Evolutionary conservation across 2,113 vertebrate genomes (phyloP).

Genomic region (Bufo bufo): DNA sequence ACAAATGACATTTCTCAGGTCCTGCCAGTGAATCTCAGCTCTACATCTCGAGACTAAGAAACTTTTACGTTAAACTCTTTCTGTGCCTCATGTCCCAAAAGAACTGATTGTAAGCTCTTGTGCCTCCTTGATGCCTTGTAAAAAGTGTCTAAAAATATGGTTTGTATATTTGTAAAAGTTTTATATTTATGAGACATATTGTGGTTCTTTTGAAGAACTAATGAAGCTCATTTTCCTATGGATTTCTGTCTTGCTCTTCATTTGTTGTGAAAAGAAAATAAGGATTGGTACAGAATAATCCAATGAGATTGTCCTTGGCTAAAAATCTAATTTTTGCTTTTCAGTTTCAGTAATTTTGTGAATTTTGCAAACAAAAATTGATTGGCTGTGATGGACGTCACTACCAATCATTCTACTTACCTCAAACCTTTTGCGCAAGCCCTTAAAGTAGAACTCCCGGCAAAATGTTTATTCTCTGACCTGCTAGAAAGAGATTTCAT

Average conservation of each 20-base stretch:
- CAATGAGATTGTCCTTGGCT: neutral
- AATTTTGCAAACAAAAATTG: neutral
- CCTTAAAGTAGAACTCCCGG: too few species aligned
- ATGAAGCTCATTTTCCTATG: constrained; percentile 55
- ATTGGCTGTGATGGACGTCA: too few species aligned
- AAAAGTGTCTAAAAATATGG: constrained; percentile 46
- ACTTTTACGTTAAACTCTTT: constrained; percentile 9
- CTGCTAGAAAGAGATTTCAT: too few species aligned
- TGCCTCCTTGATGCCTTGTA: constrained; percentile 53
- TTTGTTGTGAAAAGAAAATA: neutral
- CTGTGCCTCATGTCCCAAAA: constrained; percentile 33
- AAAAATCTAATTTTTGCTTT: neutral
- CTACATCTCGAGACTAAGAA: neutral
- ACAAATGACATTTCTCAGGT: neutral
- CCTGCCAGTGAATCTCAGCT: neutral
- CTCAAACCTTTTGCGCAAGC: too few species aligned
- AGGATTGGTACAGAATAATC: neutral
- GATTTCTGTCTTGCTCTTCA: constrained; percentile 30
- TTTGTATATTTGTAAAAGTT: constrained; percentile 57
- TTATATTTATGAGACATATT: constrained; percentile 50
- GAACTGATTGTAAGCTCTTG: constrained; percentile 52
- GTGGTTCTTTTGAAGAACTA: constrained; percentile 55
- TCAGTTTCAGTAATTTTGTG: neutral
- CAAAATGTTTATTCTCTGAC: too few species aligned
- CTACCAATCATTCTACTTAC: neutral